Percentiles rank a stretch among this genome's conserved stretches.
Conservation (phyloP, 2,797 vertebrate genomes). For the Alfaro cultratus region DNA sequence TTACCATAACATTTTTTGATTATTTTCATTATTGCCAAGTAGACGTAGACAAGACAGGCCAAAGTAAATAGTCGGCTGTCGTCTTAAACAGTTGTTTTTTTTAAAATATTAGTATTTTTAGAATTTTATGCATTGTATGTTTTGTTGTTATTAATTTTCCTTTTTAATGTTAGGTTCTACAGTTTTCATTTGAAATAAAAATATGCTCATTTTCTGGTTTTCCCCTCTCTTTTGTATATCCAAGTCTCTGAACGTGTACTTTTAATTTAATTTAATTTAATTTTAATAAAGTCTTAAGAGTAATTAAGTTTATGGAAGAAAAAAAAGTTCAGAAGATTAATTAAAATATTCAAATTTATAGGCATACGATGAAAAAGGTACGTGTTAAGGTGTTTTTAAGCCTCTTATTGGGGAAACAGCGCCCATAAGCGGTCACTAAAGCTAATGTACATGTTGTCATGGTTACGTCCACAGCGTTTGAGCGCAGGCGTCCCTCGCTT, state of each 20-base stretch:
- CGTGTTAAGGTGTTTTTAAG: background rate
- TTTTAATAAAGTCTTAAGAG: background rate
- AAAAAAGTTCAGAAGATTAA: background rate
- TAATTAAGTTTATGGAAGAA: background rate
- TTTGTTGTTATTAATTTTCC: background rate
- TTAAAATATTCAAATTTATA: background rate
- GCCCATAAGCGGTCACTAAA: background rate
- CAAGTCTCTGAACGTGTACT: background rate
- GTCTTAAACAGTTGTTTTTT: background rate
- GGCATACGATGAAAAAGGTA: background rate
- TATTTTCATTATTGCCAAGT: background rate
- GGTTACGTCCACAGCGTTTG: no score
- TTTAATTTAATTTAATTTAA: no score
- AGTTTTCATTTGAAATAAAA: background rate
- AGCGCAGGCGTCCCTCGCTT: background rate
- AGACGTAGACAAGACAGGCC: background rate
- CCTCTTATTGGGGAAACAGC: slow-evolving; percentile 29
- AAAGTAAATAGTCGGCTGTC: background rate
- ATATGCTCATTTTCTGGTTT: background rate
- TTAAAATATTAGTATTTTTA: background rate
- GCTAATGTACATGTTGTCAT: background rate
- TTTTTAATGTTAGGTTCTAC: background rate
- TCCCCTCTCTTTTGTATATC: background rate
- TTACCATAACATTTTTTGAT: background rate
- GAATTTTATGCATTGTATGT: background rate